Percentiles rank a stretch among this genome's conserved stretches.
phyloP scores from a whole-genome alignment of 2,797 vertebrate species.

The Xerus rutilus region DNA sequence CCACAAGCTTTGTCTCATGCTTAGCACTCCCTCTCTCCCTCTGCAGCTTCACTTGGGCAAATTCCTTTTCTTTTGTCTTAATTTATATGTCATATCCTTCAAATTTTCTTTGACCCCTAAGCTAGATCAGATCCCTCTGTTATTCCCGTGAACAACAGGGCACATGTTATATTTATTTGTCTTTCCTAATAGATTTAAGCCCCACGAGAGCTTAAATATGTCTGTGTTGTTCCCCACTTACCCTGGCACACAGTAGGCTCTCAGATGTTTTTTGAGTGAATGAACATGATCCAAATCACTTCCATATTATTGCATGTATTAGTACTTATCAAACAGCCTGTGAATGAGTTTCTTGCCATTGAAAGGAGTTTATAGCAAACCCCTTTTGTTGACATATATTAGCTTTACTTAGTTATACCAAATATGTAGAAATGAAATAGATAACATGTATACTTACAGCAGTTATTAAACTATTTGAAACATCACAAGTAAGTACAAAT shows the following conservation, averaged over 20 bases:
- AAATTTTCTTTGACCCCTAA: background rate
- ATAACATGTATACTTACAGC: background rate
- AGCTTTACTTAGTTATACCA: constrained; percentile 26
- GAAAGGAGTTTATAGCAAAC: background rate
- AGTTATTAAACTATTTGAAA: constrained; percentile 42
- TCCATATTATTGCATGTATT: background rate
- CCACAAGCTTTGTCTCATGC: background rate
- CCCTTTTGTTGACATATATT: background rate
- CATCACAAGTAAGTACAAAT: background rate
- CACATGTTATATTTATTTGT: background rate
- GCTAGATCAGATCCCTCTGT: background rate
- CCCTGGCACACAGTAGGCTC: background rate
- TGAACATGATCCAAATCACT: background rate
- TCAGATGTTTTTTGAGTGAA: constrained; percentile 29
- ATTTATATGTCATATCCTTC: background rate
- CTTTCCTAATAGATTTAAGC: background rate
- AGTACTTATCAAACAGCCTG: background rate
- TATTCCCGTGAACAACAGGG: background rate
- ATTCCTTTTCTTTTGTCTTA: background rate
- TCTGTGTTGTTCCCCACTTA: background rate
- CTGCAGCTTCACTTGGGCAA: background rate
- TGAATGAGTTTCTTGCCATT: background rate
- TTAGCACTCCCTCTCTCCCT: no score
- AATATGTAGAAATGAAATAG: background rate
- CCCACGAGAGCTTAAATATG: background rate